Percentiles rank a stretch among this genome's conserved stretches.
These are phyloP conservation scores for Scrobipalpa costella DNA, from an alignment of 2,888 invertebrate species.

Conservation along the genomic window DNA sequence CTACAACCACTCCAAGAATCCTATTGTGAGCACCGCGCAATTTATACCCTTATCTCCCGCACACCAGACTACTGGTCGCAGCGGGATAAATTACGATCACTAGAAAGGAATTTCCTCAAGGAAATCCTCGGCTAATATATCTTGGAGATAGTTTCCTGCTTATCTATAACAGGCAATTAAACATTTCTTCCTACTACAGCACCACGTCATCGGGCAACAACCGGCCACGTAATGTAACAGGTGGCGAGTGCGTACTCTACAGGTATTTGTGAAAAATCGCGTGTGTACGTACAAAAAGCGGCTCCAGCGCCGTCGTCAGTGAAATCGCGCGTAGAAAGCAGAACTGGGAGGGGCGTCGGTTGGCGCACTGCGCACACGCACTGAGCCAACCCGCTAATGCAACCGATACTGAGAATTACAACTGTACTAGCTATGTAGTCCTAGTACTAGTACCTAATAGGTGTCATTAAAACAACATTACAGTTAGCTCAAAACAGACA, in stretches of 20 bases:
- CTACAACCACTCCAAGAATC: slow-evolving; percentile 66
- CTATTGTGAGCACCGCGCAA: slow-evolving; percentile 67
- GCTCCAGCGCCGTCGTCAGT: slow-evolving; percentile 52
- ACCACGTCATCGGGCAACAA: slow-evolving; percentile 32
- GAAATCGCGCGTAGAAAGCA: slow-evolving; percentile 81
- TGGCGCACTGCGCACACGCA: slow-evolving; percentile 41
- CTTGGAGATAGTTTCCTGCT: slow-evolving; percentile 18
- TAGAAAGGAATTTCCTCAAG: slow-evolving; percentile 32
- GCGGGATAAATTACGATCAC: slow-evolving; percentile 38
- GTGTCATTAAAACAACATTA: slow-evolving; percentile 13
- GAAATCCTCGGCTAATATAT: slow-evolving; percentile 5
- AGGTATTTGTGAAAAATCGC: slow-evolving; percentile 68
- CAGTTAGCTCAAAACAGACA: slow-evolving; percentile 8
- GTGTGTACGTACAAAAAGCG: slow-evolving; percentile 59
- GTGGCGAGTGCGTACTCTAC: slow-evolving; percentile 48
- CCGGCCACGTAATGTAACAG: slow-evolving; percentile 42
- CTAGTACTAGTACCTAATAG: slow-evolving; percentile 16
- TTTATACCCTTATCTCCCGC: slow-evolving; percentile 67
- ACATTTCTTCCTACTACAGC: slow-evolving; percentile 29
- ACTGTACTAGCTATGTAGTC: slow-evolving; percentile 5
- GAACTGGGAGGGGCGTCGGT: slow-evolving; percentile 67
- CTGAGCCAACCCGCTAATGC: slow-evolving; percentile 50
- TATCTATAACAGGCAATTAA: slow-evolving; percentile 20
- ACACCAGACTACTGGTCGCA: slow-evolving; percentile 48
- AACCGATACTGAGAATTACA: slow-evolving; percentile 43